Evolutionary conservation across 2,888 invertebrate species (phyloP), one percentile per base, ranked within the genome.

Genomic region (Embidobia sp.): DNA sequence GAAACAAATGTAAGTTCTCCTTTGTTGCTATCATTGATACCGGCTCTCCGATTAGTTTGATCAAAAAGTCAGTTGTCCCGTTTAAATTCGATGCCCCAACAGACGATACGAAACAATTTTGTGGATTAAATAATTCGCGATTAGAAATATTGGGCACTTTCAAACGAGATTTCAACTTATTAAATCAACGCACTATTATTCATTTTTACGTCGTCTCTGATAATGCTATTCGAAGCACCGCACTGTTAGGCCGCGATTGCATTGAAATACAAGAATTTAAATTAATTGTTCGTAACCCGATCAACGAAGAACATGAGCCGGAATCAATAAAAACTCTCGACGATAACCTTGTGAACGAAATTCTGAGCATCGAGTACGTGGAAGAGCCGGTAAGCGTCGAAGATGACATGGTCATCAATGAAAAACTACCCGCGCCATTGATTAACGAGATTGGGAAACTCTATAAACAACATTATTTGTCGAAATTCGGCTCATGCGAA

Each of bases 341-440:
- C n/a, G n/a, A n/a, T n/a, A n/a, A n/a, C n/a, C n/a, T n/a, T n/a
- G n/a, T n/a, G n/a, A n/a, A n/a, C 40, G 16, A 57, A 42, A 57
- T 57, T 15, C 16, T 57, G 57, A 57, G 19, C 10, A 57, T 57
- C 26, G 57, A 57, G 18, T 42, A 57, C 29, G 15, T 57, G 19
- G 6, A 15, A 15, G 19, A 3, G 15, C 42, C 42, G 1, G 26
- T 13, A n/a, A 19, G 19, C 26, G 6, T 42, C 18, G 29, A 15
- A 11, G 42, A 42, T 3, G 19, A 10, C 0, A 27, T 57, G 1
- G 19, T 29, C 19, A 26, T 57, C 18, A 57, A 57, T n/a, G 37
- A 35, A 1, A 2, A 42, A 11, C 18, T 57, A 0, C 4, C 57
- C n/a, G 13, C 8, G 5, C 8, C 11, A 29, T 11, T 26, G 4